phyloP scores from a whole-genome alignment of 1,140 invertebrate genomes.

The Scylla paramamosain region DNA sequence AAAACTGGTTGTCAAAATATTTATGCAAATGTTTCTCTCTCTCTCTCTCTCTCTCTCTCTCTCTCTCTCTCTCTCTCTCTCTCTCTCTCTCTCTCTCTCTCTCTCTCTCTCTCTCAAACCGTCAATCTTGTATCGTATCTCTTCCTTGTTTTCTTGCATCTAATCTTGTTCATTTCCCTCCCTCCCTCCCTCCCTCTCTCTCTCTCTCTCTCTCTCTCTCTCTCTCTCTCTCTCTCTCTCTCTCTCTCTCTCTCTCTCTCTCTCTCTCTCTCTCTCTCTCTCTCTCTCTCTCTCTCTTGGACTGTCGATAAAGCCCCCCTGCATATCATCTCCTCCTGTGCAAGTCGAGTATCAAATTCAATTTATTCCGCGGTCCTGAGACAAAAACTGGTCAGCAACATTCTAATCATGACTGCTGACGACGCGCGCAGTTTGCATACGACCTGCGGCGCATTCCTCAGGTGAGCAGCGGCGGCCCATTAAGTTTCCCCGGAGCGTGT shows the following conservation, averaged over 20 bases:
- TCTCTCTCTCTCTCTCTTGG: not conserved
- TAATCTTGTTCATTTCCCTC: not conserved
- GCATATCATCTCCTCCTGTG: not conserved
- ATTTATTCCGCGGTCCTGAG: not conserved
- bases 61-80: too few relatives aligned
- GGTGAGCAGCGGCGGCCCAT: not conserved
- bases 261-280: constrained; percentile 20
- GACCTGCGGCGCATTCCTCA: not conserved
- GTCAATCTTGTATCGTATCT: not conserved
- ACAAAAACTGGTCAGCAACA: not conserved
- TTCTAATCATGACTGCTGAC: not conserved
- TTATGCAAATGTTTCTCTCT: not conserved
- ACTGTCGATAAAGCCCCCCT: not conserved
- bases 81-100: not conserved
- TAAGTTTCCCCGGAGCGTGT: not conserved
- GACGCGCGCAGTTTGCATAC: not conserved
- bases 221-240: constrained; percentile 20
- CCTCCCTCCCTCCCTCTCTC: constrained; percentile 2
- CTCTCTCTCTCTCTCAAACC: not conserved
- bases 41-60: too few relatives aligned
- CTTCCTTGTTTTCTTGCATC: not conserved
- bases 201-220: constrained; percentile 20
- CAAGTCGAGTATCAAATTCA: constrained; percentile 12
- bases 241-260: constrained; percentile 20
- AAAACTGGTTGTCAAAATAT: not conserved